phyloP scores from a whole-genome alignment of 2,888 invertebrate species.

The Zaprionus bogoriensis region DNA sequence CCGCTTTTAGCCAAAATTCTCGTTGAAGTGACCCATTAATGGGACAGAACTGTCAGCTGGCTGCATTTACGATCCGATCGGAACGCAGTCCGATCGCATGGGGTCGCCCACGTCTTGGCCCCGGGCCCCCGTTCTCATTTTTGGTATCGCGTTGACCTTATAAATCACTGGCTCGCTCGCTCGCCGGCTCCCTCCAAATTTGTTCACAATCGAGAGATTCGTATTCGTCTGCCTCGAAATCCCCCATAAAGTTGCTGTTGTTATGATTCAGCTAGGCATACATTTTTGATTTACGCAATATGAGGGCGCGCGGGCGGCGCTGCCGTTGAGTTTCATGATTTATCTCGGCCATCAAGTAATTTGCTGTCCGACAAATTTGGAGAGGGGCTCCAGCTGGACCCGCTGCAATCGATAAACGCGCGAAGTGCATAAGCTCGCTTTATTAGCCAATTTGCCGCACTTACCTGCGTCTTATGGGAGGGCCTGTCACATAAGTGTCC shows the following conservation, averaged over 20 bases:
- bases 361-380: slow-evolving; percentile 60
- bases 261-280: slow-evolving; percentile 32
- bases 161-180: slow-evolving; percentile 69
- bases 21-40: slow-evolving; percentile 64
- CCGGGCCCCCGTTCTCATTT: slow-evolving; percentile 46
- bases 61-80: slow-evolving; percentile 55
- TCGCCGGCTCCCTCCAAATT: too few relatives aligned
- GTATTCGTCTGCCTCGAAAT: slow-evolving; percentile 33
- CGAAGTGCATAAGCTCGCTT: slow-evolving; percentile 50
- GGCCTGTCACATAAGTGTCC: slow-evolving; percentile 23
- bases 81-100: neutral
- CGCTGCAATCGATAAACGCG: slow-evolving; percentile 44
- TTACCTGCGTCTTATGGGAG: slow-evolving; percentile 2
- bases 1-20: slow-evolving; percentile 24
- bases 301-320: slow-evolving; percentile 27
- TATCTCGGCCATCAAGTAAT: slow-evolving; percentile 62
- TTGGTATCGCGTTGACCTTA: slow-evolving; percentile 65
- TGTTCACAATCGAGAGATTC: slow-evolving; percentile 55
- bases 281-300: slow-evolving; percentile 72
- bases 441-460: slow-evolving; percentile 49
- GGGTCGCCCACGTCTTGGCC: slow-evolving; percentile 65
- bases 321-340: slow-evolving; percentile 53
- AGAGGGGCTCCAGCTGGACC: neutral
- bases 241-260: slow-evolving; percentile 50
- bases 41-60: slow-evolving; percentile 58